phyloP scores from a whole-genome alignment of 2,113 vertebrate species.

The Semnornis frantzii region DNA sequence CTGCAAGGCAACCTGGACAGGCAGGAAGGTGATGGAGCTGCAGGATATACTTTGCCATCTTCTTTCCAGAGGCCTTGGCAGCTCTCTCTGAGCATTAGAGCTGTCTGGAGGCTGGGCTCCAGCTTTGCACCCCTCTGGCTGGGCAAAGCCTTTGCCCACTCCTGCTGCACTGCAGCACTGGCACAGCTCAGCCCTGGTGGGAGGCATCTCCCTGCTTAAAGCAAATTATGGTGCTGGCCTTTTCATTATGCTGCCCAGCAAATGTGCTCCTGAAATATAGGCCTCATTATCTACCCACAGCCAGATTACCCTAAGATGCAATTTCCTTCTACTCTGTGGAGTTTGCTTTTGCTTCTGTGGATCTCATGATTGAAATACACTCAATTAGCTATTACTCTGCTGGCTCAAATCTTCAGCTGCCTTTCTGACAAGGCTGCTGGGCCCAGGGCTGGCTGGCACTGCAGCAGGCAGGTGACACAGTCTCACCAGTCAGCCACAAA shows the following conservation, averaged over 20 bases:
- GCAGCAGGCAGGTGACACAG: neutral
- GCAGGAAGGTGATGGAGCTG: neutral
- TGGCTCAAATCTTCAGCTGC: conserved; percentile 33
- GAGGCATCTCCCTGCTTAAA: conserved; percentile 36
- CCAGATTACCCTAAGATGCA: conserved; percentile 50
- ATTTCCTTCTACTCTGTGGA: conserved; percentile 57
- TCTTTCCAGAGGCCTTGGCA: neutral
- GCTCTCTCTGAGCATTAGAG: neutral
- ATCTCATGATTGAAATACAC: conserved; percentile 52
- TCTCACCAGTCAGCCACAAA: neutral
- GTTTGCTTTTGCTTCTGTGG: conserved; percentile 35
- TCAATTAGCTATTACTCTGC: conserved; percentile 61
- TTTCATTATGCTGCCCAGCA: conserved; percentile 69
- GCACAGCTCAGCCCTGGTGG: neutral
- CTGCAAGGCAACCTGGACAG: neutral
- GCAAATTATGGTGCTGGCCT: conserved; percentile 60
- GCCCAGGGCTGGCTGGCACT: fast-evolving
- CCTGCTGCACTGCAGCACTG: neutral
- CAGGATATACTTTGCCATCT: neutral
- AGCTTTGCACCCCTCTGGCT: neutral
- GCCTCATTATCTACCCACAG: conserved; percentile 66
- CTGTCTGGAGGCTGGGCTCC: neutral
- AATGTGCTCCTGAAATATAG: conserved; percentile 68
- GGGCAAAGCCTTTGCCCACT: neutral
- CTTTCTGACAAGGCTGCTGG: neutral